phyloP scores from a whole-genome alignment of 2,888 invertebrate genomes.

The Agriotes lineatus region DNA sequence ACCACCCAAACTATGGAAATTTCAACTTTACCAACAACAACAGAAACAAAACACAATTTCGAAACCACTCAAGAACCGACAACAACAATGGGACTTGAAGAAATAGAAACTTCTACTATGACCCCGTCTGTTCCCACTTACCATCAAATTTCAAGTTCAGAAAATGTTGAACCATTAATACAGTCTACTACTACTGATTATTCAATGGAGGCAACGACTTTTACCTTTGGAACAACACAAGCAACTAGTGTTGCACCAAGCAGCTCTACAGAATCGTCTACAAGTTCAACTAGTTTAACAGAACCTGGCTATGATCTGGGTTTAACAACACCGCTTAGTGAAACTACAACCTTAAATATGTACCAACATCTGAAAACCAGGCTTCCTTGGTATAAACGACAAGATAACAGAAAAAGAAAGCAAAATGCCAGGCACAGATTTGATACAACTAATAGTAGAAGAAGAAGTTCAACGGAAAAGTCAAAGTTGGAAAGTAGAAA shows the following conservation, averaged over 20 bases:
- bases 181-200: not conserved
- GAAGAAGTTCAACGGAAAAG: conserved; percentile 19
- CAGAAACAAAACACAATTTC: not conserved
- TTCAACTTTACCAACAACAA: not conserved
- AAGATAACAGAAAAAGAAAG: conserved; percentile 16
- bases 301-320: conserved; percentile 1
- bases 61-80: not conserved
- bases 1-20: conserved; percentile 2
- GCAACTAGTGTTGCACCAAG: not conserved
- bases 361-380: conserved; percentile 36
- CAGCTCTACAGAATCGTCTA: not conserved
- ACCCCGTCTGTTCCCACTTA: conserved; percentile 20
- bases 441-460: conserved; percentile 2
- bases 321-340: not conserved
- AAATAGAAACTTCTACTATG: not conserved
- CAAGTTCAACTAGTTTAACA: not conserved
- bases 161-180: not conserved
- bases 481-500: conserved; percentile 38
- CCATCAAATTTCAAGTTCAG: not conserved
- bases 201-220: not conserved
- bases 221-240: conserved; percentile 18
- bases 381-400: conserved; percentile 36
- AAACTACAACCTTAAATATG: conserved; percentile 46
- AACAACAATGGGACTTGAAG: not conserved
- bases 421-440: conserved; percentile 34